phyloP scores from a whole-genome alignment of 1,140 invertebrate genomes.

The Euura saliciscinereae region DNA sequence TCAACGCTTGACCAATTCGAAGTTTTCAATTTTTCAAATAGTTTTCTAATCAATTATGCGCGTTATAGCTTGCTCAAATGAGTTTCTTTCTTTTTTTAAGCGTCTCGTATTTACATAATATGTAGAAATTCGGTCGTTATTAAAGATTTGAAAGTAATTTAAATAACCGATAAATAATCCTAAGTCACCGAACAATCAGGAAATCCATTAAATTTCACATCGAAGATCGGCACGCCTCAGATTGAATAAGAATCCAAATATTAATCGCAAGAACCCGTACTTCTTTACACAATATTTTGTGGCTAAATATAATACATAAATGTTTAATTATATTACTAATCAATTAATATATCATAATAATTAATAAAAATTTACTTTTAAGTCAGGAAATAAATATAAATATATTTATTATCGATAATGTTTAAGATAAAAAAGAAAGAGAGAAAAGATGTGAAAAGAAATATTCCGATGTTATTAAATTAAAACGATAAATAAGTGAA shows the following conservation, averaged over 20 bases:
- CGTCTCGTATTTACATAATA: not conserved
- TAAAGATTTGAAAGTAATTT: not conserved
- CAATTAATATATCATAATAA: not conserved
- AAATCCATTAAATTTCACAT: not conserved
- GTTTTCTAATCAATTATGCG: not conserved
- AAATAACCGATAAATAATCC: not conserved
- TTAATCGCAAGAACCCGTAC: not conserved
- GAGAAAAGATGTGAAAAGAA: no score
- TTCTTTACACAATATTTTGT: no score
- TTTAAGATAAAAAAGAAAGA: no score
- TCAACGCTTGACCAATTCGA: not conserved
- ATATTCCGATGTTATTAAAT: no score
- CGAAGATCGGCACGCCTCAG: slow-evolving; percentile 12
- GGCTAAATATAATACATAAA: not conserved
- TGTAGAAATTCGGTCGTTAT: not conserved
- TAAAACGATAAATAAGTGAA: no score
- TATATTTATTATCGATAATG: not conserved
- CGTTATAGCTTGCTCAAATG: slow-evolving; percentile 10
- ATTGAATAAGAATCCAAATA: slow-evolving; percentile 5
- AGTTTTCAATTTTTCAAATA: slow-evolving; percentile 1
- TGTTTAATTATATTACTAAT: not conserved
- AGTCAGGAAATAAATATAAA: not conserved
- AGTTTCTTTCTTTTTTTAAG: not conserved
- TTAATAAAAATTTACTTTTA: not conserved
- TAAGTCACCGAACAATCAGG: slow-evolving; percentile 1